These are phyloP conservation scores for Engraulis encrasicolus DNA, from an alignment of 2,113 vertebrate genomes.

Conservation along the genomic window DNA sequence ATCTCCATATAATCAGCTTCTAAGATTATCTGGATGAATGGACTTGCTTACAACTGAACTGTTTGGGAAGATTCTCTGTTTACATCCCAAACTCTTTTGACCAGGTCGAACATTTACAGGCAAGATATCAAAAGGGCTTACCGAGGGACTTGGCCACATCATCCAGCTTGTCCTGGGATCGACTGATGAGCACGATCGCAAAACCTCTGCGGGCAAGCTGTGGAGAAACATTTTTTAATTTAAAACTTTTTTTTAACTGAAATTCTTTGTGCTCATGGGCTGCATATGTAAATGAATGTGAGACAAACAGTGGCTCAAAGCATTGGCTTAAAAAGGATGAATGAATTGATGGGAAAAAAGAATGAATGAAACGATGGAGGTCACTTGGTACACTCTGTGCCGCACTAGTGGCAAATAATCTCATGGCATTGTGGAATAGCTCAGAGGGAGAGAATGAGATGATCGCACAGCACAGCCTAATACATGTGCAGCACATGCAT, in stretches of 20 bases:
- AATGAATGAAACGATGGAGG: background rate
- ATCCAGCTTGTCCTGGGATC: constrained; percentile 90
- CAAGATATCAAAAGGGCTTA: constrained; percentile 72
- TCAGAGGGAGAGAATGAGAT: background rate
- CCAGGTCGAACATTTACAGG: background rate
- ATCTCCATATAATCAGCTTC: too few species aligned
- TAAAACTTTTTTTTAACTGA: background rate
- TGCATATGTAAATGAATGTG: too few species aligned
- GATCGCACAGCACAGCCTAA: background rate
- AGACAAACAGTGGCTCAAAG: too few species aligned
- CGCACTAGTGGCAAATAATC: background rate
- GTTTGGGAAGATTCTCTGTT: too few species aligned
- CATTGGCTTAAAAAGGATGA: too few species aligned
- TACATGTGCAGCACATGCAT: background rate
- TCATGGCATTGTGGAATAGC: background rate
- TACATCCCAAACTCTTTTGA: too few species aligned
- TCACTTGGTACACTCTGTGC: background rate
- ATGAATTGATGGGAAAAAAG: too few species aligned
- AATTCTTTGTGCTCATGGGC: background rate
- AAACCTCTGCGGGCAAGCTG: constrained; percentile 90
- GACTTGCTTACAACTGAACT: too few species aligned
- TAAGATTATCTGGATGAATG: too few species aligned
- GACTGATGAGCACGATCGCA: constrained; percentile 89
- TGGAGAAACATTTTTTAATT: too few species aligned
- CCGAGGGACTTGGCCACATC: constrained; percentile 86